Evolutionary conservation across 2,888 invertebrate genomes (phyloP).

Genomic region (Cancer borealis): DNA sequence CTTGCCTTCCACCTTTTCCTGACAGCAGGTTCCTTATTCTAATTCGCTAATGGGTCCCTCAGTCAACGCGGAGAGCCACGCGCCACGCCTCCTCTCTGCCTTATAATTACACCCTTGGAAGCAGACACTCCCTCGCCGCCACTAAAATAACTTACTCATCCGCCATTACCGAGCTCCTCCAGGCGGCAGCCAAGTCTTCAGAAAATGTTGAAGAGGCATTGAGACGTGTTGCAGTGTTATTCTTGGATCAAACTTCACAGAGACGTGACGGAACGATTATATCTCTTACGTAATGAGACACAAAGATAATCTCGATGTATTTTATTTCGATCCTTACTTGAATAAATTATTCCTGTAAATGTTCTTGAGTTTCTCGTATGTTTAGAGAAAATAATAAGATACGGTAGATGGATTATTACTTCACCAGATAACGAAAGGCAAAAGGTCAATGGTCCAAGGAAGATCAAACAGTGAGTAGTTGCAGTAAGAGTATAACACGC

Average conservation of each 20-base stretch:
- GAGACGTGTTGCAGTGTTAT: not conserved
- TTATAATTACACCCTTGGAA: conserved; percentile 34
- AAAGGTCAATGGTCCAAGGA: too few relatives aligned
- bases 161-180: conserved; percentile 15
- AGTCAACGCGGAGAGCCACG: conserved; percentile 8
- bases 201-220: not conserved
- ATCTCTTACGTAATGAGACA: not conserved
- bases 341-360: not conserved
- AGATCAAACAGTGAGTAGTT: not conserved
- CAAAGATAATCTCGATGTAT: not conserved
- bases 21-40: conserved; percentile 34
- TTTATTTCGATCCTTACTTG: not conserved
- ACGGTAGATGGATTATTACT: not conserved
- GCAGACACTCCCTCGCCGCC: not conserved
- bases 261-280: not conserved
- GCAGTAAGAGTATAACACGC: not conserved
- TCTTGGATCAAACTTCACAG: not conserved
- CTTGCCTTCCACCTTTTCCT: not conserved
- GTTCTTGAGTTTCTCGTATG: not conserved
- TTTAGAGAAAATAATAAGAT: not conserved
- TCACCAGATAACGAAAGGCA: too few relatives aligned
- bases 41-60: conserved; percentile 33
- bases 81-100: conserved; percentile 9
- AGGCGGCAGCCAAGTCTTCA: not conserved
- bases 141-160: conserved; percentile 21